phyloP scores from a whole-genome alignment of 2,888 invertebrate genomes.

The Eulithis testata region DNA sequence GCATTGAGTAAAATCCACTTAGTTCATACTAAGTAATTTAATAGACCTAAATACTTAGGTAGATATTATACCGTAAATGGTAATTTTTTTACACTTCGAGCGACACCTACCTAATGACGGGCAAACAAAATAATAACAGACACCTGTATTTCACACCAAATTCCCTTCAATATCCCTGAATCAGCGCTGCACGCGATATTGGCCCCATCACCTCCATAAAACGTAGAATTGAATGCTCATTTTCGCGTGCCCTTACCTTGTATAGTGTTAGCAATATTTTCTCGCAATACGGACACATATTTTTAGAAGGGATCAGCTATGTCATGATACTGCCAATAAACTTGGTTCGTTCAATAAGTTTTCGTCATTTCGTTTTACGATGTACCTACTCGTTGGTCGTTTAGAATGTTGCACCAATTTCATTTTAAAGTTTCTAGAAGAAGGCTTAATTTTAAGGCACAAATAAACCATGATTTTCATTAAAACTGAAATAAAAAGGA shows the following conservation, averaged over 20 bases:
- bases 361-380: slow-evolving; percentile 73
- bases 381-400: slow-evolving; percentile 52
- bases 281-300: slow-evolving; percentile 77
- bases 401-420: slow-evolving; percentile 58
- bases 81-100: slow-evolving; percentile 35
- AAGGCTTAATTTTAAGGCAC: no score
- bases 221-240: slow-evolving; percentile 61
- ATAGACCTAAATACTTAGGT: no score
- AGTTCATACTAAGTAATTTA: no score
- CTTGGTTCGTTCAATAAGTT: slow-evolving; percentile 73
- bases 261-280: slow-evolving; percentile 59
- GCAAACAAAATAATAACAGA: slow-evolving; percentile 58
- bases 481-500: not conserved
- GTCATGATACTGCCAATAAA: slow-evolving; percentile 78
- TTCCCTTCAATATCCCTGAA: slow-evolving; percentile 58
- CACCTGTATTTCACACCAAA: slow-evolving; percentile 64
- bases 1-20: no score
- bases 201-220: slow-evolving; percentile 52
- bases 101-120: slow-evolving; percentile 49
- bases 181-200: slow-evolving; percentile 62
- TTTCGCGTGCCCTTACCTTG: slow-evolving; percentile 54
- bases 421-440: slow-evolving; percentile 31
- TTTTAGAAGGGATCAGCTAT: slow-evolving; percentile 79
- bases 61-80: no score
- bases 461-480: no score